Conservation (phyloP, 2,888 invertebrate genomes). For the Nephrotoma guestfalica region DNA sequence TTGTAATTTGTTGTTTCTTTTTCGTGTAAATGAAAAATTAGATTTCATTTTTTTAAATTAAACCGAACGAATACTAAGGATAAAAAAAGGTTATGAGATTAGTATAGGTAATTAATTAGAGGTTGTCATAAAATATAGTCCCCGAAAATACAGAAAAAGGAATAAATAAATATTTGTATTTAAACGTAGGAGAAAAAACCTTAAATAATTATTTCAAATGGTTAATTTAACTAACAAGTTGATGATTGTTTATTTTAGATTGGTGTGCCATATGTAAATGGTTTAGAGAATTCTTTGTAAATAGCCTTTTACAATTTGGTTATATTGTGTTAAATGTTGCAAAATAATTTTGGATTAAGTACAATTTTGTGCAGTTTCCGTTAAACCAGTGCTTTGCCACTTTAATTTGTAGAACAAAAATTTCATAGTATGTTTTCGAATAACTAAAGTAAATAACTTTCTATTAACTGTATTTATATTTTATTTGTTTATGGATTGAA, state of each 20-base stretch:
- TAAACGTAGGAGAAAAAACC: background rate
- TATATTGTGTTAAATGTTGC: background rate
- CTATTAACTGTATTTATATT: no score
- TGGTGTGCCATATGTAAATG: background rate
- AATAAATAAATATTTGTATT: background rate
- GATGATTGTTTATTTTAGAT: background rate
- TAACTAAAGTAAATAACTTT: no score
- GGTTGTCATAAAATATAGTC: background rate
- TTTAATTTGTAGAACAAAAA: no score
- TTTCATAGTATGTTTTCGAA: no score
- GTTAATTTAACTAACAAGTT: background rate
- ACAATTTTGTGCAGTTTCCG: no score
- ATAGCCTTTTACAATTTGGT: background rate
- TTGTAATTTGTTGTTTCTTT: background rate
- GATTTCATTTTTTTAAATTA: background rate
- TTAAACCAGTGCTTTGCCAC: no score
- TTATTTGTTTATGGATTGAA: no score
- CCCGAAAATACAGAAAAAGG: background rate
- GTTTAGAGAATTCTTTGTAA: background rate
- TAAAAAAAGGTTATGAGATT: background rate
- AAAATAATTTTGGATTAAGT: no score
- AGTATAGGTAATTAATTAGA: background rate
- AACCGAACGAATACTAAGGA: background rate
- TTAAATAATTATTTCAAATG: background rate
- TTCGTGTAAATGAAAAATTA: background rate